Percentiles rank a stretch among this genome's conserved stretches.
These are phyloP conservation scores for Sturmia bella DNA, from an alignment of 2,888 invertebrate genomes.

Conservation along the genomic window DNA sequence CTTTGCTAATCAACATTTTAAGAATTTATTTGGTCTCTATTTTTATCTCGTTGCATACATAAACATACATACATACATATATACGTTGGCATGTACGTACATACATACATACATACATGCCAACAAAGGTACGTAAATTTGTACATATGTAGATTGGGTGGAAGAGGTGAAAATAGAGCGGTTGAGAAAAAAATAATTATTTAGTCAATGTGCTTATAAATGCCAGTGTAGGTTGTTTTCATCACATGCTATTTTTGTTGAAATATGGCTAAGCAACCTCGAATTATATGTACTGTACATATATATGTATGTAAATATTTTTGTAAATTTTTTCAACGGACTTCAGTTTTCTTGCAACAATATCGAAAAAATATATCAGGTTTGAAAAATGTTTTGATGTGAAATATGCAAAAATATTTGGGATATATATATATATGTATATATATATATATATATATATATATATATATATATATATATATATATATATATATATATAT, in stretches of 20 bases:
- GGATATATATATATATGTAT: neutral
- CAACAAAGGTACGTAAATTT: neutral
- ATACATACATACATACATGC: neutral
- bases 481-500: neutral
- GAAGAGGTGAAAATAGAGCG: neutral
- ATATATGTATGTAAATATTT: neutral
- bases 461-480: neutral
- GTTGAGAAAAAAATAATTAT: neutral
- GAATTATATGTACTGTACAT: no score
- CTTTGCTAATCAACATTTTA: constrained; percentile 48
- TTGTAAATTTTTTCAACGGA: no score
- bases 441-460: neutral
- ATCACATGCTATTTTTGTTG: no score
- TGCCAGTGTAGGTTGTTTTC: no score
- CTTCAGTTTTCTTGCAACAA: no score
- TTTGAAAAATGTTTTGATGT: no score
- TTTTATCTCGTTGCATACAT: constrained; percentile 41
- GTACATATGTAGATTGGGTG: neutral
- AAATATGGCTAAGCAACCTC: no score
- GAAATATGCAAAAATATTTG: neutral
- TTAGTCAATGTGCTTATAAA: no score
- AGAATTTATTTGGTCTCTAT: constrained; percentile 39
- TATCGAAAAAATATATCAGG: no score
- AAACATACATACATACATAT: neutral
- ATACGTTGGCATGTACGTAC: neutral